These are phyloP conservation scores for Matsumyia berberina DNA, from an alignment of 2,888 invertebrate genomes.

Conservation along the genomic window DNA sequence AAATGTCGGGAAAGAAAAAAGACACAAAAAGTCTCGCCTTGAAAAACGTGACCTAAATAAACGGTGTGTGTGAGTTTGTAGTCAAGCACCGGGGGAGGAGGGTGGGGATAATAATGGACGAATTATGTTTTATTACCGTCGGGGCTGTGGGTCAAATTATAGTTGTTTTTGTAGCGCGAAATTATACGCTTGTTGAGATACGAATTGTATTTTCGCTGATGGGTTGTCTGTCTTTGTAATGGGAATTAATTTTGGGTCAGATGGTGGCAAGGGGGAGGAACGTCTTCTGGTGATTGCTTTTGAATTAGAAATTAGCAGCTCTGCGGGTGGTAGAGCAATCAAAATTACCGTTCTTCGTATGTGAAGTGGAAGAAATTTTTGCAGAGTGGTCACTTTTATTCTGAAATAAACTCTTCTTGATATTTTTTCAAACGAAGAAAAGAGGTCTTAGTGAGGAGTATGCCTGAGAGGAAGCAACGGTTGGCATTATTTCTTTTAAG, in stretches of 20 bases:
- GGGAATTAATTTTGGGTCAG: conserved; percentile 32
- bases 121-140: conserved; percentile 30
- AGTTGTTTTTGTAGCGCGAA: conserved; percentile 32
- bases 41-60: conserved; percentile 72
- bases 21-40: conserved; percentile 57
- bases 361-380: background rate
- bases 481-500: no score
- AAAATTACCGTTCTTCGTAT: background rate
- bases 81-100: background rate
- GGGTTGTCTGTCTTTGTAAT: conserved; percentile 33
- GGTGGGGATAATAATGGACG: conserved; percentile 32
- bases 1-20: conserved; percentile 26
- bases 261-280: conserved; percentile 32
- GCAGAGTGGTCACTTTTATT: background rate
- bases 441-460: no score
- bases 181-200: conserved; percentile 43
- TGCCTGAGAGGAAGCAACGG: no score
- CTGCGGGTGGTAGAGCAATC: background rate
- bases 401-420: background rate
- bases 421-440: no score
- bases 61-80: conserved; percentile 15
- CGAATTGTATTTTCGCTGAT: conserved; percentile 30
- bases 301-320: background rate
- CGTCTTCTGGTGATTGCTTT: background rate
- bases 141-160: conserved; percentile 50